Base-by-base conservation (phyloP, 2,113 vertebrate genomes). In the Mirounga angustirostris region DNA sequence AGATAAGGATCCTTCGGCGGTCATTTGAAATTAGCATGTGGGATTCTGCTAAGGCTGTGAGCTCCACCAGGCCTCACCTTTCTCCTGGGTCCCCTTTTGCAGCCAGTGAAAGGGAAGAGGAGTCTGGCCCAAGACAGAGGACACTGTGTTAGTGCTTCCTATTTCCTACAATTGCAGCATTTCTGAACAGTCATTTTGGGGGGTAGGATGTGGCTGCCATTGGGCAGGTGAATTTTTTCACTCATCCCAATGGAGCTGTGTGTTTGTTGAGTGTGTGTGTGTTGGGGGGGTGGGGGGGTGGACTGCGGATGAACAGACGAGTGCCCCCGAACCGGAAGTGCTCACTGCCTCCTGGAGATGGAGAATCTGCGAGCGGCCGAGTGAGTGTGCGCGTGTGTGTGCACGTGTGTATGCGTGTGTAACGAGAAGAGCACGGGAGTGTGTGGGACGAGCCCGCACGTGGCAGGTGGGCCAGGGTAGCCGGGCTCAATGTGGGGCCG, bases 41-140 rank as follows among this genome's bases (percentile, higher is more conserved):
- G 46, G 56, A 1, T 56, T 52, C 73, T 46, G 22, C 28, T 78
- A 78, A 76, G 56, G 52, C 59, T 43, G 16, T 54, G 36, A 59
- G 71, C 54, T 83, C 74, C 80, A 40, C 33, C 7, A 46, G 65
- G 56, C 43, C 52, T 61, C 36, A 7, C n/a, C 28, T 87, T 96
- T 84, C 28, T 43, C 40, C 36, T 78, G 67, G 52, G 46, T 69
- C 67, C 54, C 33, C 43, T 59, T 74, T 71, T 24, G 2, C 58
- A 87, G 79, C 56, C 86, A 8, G 54, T 69, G 83, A 71, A 52
- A 65, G 54, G 82, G 24, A 89, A 33, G 28, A 91, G 40, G 69
- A 46, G 43, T 46, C 63, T 52, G 71, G 46, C 54, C 14, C 5
- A 33, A 36, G 61, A 28, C 16, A 94, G 28, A 9, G 76, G 79